Base-by-base conservation (phyloP, 2,797 vertebrate genomes). In the Falco berigora region DNA sequence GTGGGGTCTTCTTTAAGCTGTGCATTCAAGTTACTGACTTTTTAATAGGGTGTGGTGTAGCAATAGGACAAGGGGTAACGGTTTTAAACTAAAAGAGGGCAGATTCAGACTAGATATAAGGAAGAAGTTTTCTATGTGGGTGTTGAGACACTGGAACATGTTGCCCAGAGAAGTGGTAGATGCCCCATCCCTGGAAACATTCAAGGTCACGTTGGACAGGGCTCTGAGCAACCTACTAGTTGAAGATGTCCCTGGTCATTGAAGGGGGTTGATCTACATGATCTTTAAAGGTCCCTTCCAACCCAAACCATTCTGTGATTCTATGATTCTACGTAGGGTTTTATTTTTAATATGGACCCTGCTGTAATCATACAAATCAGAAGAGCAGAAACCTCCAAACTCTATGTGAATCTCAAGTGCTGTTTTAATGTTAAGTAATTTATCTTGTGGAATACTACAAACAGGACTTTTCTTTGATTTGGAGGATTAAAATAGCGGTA, bases 341-440 rank as follows among this genome's bases (percentile, higher is more conserved):
- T 93, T 34, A 25, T 30, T 85, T 86, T 91, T 85, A 52, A 50
- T 78, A 52, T 58, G 36, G 44, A 78, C 67, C 61, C 53, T 84
- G 42, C 25, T 78, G 22, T 40, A 63, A 79, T 24, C 12, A 1
- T 62, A 24, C 62, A 47, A 38, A 63, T 73, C 42, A 62, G 32
- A 88, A 90, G n/a, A 95, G 56, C 76, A 90, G 69, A 94, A 66
- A 42, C 49, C 76, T 92, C 72, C 87, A 90, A 84, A 79, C 38
- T 81, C 28, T 49, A 21, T 12, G 14, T 62, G 63, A 87, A 68
- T 68, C 67, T 91, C 61, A 77, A 68, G 30, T 82, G 40, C 44
- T 5, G 1, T 62, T 93, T 42, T 36, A 84, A 34, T 47, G 14
- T 86, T 82, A 96, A 94, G 49, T 69, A 50, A 75, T 55, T 89